These are phyloP conservation scores for Sebastes matsubarae DNA, from an alignment of 2,797 vertebrate genomes.

Conservation along the genomic window DNA sequence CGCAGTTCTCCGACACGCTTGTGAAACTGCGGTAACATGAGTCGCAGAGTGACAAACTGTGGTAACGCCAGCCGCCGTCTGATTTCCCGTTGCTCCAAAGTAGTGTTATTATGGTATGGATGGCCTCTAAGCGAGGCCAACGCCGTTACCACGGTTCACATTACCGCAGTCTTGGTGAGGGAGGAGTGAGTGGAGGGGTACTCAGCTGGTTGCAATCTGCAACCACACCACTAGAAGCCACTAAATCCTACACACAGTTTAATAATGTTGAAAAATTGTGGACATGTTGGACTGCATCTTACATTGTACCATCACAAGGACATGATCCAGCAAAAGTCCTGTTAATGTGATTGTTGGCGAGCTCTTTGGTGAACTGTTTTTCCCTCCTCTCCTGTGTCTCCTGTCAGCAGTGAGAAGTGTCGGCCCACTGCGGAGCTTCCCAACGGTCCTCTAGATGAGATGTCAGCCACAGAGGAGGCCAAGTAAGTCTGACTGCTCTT, in stretches of 20 bases:
- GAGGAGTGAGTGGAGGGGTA: too few relatives aligned
- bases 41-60: too few relatives aligned
- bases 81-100: too few relatives aligned
- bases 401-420: slow-evolving; percentile 64
- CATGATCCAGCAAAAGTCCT: neutral
- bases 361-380: neutral
- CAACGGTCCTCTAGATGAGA: slow-evolving; percentile 81
- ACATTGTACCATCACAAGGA: neutral
- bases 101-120: too few relatives aligned
- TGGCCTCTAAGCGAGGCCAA: too few relatives aligned
- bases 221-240: too few relatives aligned
- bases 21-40: too few relatives aligned
- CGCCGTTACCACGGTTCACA: too few relatives aligned
- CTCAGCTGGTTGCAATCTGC: too few relatives aligned
- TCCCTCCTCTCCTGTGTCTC: neutral
- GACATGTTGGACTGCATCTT: neutral
- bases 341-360: neutral
- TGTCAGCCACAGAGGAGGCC: slow-evolving; percentile 72
- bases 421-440: slow-evolving; percentile 57
- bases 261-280: neutral
- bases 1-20: neutral
- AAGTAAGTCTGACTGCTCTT: slow-evolving; percentile 73
- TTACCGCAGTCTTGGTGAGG: too few relatives aligned
- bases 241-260: neutral
- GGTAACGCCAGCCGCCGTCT: too few relatives aligned